A percentile compares a stretch with the other conserved stretches of the same genome.
These are phyloP conservation scores for Scytalopus superciliaris DNA, from an alignment of 2,113 vertebrate species.

Conservation along the genomic window DNA sequence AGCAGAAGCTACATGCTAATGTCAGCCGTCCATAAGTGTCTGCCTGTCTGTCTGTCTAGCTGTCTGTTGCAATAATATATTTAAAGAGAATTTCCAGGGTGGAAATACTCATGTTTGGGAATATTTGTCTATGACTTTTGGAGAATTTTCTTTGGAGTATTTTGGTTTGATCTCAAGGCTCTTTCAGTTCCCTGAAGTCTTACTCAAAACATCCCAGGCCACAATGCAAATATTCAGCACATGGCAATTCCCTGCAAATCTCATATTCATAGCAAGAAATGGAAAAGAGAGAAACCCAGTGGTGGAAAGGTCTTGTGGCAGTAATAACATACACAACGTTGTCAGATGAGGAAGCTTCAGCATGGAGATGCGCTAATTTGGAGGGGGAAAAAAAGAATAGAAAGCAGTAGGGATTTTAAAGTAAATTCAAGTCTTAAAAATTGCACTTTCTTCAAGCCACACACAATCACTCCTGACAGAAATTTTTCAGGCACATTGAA, in stretches of 20 bases:
- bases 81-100: background rate
- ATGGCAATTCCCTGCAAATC: background rate
- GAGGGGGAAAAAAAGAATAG: background rate
- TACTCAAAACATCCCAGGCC: background rate
- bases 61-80: background rate
- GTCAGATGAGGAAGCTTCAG: background rate
- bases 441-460: background rate
- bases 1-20: slow-evolving; percentile 27
- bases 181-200: background rate
- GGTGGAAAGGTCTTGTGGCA: background rate
- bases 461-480: background rate
- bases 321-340: background rate
- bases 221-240: background rate
- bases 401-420: slow-evolving; percentile 17
- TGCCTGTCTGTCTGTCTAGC: background rate
- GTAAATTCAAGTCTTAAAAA: background rate
- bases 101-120: background rate
- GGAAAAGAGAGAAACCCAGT: background rate
- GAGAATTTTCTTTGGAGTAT: background rate
- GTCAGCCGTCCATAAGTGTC: background rate
- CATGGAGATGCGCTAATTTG: accelerated
- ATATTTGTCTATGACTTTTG: background rate
- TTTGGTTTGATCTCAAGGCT: background rate
- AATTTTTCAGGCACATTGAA: background rate
- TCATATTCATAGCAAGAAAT: background rate